Evolutionary conservation across 2,888 invertebrate species (phyloP), one percentile per base, ranked within the genome.

Genomic region (Cheilosia soror): DNA sequence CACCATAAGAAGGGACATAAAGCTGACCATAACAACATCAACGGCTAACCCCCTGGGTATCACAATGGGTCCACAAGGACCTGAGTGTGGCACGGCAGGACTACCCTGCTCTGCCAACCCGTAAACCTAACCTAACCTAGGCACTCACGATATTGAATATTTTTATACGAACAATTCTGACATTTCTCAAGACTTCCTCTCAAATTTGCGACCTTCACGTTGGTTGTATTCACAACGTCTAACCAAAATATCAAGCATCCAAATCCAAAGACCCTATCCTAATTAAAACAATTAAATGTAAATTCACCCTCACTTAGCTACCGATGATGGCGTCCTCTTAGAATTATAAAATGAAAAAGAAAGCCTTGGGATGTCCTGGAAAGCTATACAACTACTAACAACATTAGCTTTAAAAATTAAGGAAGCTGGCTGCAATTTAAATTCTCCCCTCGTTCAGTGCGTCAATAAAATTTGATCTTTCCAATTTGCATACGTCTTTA

Each of bases 401-500:
- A 62, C 37, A 53, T 53, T 62, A 60, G 47, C 37, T 47, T 62
- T 77, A 69, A 62, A 62, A 53, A 66, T 51, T 60, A 53, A 69
- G 33, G 58, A 65, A 20, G 53, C 20, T 44, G 47, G 55, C 55
- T 69, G 62, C 53, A 68, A 77, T 77, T 77, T 55, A 55, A 66
- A 57, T 51, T 58, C n/a, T 29, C 51, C 7, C 53, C 51, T 47
- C 15, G 27, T 11, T 27, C 51, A 7, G 68, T 55, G 15, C 69
- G 69, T 65, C 63, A 72, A 79, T 79, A 60, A 66, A 79, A 79
- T 72, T 79, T 20, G 49, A 72, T 79, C 60, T 53, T 25, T 79
- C 51, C 66, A 79, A 79, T 79, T 79, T 79, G 79, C 79, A 72
- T 79, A 72, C 62, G 55, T 55, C 60, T 62, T 79, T 66, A 60